These are phyloP conservation scores for Desmodus rotundus DNA, from an alignment of 2,113 vertebrate genomes.

Conservation along the genomic window DNA sequence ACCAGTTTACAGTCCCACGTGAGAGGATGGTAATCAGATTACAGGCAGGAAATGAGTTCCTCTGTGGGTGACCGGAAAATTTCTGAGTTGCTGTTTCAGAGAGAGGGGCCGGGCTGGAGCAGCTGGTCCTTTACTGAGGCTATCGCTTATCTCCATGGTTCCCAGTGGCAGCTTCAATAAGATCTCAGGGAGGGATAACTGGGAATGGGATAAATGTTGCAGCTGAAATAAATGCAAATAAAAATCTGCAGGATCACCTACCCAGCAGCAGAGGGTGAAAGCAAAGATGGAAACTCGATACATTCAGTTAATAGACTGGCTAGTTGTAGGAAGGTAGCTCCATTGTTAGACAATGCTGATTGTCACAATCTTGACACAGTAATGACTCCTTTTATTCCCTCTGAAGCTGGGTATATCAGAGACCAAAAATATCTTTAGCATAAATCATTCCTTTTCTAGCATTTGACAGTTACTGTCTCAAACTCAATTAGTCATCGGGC, in stretches of 20 bases:
- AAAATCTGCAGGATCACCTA: conserved; percentile 55
- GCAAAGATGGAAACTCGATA: not conserved
- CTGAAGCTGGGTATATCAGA: conserved; percentile 48
- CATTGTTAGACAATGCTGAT: conserved; percentile 41
- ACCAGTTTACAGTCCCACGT: not conserved
- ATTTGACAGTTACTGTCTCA: conserved; percentile 62
- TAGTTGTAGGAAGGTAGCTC: not conserved
- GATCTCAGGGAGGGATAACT: conserved; percentile 20
- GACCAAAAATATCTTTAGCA: conserved; percentile 49
- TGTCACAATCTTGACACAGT: conserved; percentile 21
- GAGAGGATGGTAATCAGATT: not conserved
- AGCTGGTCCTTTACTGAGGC: not conserved
- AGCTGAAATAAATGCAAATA: conserved; percentile 58
- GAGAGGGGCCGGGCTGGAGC: not conserved
- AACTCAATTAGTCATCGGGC: conserved; percentile 68
- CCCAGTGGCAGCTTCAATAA: conserved; percentile 50
- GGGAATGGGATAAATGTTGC: conserved; percentile 9
- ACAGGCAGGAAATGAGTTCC: not conserved
- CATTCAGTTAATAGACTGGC: conserved; percentile 38
- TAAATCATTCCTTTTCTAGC: conserved; percentile 65
- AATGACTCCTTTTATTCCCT: conserved; percentile 56
- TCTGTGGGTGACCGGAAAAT: not conserved
- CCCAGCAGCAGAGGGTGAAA: conserved; percentile 22
- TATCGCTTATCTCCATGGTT: conserved; percentile 20
- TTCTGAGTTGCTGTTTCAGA: not conserved